These are phyloP conservation scores for Sturmia bella DNA, from an alignment of 2,888 invertebrate species.

Conservation along the genomic window DNA sequence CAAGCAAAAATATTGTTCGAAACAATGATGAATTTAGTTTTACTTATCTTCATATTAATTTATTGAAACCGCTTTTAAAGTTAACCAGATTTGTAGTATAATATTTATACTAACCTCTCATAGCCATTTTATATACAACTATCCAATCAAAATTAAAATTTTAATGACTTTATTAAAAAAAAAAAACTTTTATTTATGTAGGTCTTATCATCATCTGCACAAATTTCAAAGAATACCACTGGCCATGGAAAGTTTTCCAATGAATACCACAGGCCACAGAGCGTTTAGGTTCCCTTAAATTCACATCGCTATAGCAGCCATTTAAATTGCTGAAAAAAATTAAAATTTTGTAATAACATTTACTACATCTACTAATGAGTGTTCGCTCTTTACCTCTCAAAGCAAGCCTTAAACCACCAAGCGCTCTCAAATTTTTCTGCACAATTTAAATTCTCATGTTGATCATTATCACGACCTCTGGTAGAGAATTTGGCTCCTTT, in stretches of 20 bases:
- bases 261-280: conserved; percentile 64
- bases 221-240: conserved; percentile 69
- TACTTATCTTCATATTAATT: too few relatives aligned
- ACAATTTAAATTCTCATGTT: conserved; percentile 85
- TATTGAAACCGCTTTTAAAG: too few relatives aligned
- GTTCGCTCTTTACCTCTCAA: conserved; percentile 82
- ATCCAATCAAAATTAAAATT: too few relatives aligned
- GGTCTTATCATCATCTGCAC: conserved; percentile 68
- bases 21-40: too few relatives aligned
- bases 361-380: neutral
- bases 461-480: conserved; percentile 86
- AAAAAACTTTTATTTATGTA: neutral
- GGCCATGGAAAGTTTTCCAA: conserved; percentile 66
- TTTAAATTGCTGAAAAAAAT: conserved; percentile 69
- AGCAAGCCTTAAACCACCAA: conserved; percentile 89
- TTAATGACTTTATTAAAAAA: too few relatives aligned
- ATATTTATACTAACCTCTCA: too few relatives aligned
- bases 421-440: conserved; percentile 86
- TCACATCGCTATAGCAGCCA: conserved; percentile 62
- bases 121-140: too few relatives aligned
- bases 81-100: too few relatives aligned
- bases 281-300: conserved; percentile 50
- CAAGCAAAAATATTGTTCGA: too few relatives aligned
- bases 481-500: conserved; percentile 87
- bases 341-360: neutral